phyloP scores from a whole-genome alignment of 2,113 vertebrate species.

The Haemorhous mexicanus region DNA sequence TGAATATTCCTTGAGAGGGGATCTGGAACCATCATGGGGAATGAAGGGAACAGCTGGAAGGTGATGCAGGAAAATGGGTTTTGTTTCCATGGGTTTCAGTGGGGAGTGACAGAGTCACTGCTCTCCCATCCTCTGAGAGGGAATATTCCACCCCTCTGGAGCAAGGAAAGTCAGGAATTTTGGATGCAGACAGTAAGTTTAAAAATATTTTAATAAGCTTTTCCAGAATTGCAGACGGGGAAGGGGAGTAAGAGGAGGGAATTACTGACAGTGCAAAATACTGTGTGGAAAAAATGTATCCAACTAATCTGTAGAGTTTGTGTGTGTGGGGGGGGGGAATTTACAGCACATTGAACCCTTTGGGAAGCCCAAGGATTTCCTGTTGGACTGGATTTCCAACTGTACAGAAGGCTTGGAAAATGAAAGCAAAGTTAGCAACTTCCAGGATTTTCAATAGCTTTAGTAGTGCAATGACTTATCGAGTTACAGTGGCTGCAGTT shows the following conservation, averaged over 20 bases:
- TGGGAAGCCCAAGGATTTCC: slow-evolving; percentile 26
- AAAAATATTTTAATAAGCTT: slow-evolving; percentile 80
- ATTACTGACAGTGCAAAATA: slow-evolving; percentile 78
- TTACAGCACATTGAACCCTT: slow-evolving; percentile 24
- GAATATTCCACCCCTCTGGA: not conserved
- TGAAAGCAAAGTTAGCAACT: slow-evolving; percentile 42
- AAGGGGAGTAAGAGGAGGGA: slow-evolving; percentile 19
- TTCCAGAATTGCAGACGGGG: slow-evolving; percentile 70
- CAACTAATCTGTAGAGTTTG: slow-evolving; percentile 15
- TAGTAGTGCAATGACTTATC: slow-evolving; percentile 74
- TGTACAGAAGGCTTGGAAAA: not conserved
- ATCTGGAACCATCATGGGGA: not conserved
- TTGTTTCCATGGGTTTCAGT: not conserved
- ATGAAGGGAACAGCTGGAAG: not conserved
- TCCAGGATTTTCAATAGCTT: slow-evolving; percentile 61
- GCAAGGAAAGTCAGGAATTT: not conserved
- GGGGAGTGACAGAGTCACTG: accelerated
- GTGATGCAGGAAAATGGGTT: not conserved
- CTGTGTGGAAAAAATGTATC: slow-evolving; percentile 58
- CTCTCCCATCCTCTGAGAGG: not conserved
- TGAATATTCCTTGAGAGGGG: not conserved
- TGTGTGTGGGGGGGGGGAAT: not conserved
- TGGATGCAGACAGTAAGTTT: slow-evolving; percentile 46
- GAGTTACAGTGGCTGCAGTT: slow-evolving; percentile 67
- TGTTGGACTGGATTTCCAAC: slow-evolving; percentile 18